These are phyloP conservation scores for Castor canadensis DNA, from an alignment of 2,113 vertebrate genomes.

Conservation along the genomic window DNA sequence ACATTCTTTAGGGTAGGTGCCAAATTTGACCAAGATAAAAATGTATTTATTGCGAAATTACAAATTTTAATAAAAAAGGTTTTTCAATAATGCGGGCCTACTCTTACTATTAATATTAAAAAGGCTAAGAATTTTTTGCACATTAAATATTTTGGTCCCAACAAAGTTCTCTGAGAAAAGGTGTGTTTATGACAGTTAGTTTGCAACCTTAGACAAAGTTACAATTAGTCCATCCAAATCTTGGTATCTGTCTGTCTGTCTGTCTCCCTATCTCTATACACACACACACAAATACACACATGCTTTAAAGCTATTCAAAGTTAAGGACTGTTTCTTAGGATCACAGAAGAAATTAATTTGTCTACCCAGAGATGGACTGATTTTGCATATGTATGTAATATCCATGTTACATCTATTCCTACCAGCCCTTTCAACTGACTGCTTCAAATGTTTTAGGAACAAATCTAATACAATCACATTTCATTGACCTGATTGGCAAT, in stretches of 20 bases:
- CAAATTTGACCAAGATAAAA: constrained; percentile 42
- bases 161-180: constrained; percentile 17
- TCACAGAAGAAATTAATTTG: not conserved
- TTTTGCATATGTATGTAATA: constrained; percentile 20
- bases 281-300: not conserved
- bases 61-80: constrained; percentile 32
- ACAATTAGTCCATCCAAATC: not conserved
- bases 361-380: not conserved
- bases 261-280: too few relatives aligned
- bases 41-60: not conserved
- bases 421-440: constrained; percentile 11
- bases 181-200: not conserved
- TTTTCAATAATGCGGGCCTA: not conserved
- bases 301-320: not conserved
- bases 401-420: not conserved
- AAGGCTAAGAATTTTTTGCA: constrained; percentile 16
- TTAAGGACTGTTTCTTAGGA: not conserved
- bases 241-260: too few relatives aligned
- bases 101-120: not conserved
- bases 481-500: constrained; percentile 48
- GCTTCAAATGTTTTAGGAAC: constrained; percentile 4
- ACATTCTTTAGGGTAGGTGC: not conserved
- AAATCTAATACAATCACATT: constrained; percentile 25
- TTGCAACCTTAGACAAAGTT: not conserved
- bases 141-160: constrained; percentile 32